Evolutionary conservation across 1,140 invertebrate genomes (phyloP).

Genomic region (Zaprionus camerounensis): DNA sequence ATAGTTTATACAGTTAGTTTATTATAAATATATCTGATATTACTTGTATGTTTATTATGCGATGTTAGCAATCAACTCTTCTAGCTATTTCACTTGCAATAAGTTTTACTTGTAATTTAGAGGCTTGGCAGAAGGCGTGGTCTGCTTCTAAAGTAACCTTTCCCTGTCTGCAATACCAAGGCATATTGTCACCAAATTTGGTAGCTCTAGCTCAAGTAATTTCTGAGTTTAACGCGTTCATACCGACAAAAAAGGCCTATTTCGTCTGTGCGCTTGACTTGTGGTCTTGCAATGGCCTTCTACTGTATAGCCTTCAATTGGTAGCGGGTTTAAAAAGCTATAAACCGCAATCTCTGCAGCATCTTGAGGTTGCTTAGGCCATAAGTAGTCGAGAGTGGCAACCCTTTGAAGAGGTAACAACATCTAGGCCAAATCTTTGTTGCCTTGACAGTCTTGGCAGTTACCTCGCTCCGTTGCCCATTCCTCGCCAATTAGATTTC

Average conservation of each 20-base stretch:
- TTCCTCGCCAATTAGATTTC: slow-evolving; percentile 67
- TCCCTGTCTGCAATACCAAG: background rate
- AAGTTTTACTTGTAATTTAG: too few relatives aligned
- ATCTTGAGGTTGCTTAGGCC: background rate
- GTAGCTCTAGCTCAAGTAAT: background rate
- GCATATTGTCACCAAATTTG: background rate
- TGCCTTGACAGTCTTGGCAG: slow-evolving; percentile 50
- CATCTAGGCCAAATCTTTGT: slow-evolving; percentile 33
- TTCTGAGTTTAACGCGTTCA: background rate
- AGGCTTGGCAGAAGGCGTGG: too few relatives aligned
- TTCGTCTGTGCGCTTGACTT: too few relatives aligned
- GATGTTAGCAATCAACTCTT: background rate
- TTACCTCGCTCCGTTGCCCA: slow-evolving; percentile 1
- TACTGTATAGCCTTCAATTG: background rate
- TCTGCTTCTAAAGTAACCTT: too few relatives aligned
- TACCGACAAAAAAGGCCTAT: background rate
- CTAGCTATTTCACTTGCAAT: too few relatives aligned
- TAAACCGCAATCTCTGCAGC: background rate
- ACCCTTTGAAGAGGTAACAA: background rate
- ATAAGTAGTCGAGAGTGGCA: background rate
- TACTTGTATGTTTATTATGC: background rate
- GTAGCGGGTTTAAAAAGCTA: background rate
- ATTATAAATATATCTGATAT: background rate
- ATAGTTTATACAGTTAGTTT: too few relatives aligned
- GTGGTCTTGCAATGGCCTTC: too few relatives aligned